Percentiles rank a stretch among this genome's conserved stretches.
phyloP scores from a whole-genome alignment of 2,113 vertebrate genomes.

The Phainopepla nitens region DNA sequence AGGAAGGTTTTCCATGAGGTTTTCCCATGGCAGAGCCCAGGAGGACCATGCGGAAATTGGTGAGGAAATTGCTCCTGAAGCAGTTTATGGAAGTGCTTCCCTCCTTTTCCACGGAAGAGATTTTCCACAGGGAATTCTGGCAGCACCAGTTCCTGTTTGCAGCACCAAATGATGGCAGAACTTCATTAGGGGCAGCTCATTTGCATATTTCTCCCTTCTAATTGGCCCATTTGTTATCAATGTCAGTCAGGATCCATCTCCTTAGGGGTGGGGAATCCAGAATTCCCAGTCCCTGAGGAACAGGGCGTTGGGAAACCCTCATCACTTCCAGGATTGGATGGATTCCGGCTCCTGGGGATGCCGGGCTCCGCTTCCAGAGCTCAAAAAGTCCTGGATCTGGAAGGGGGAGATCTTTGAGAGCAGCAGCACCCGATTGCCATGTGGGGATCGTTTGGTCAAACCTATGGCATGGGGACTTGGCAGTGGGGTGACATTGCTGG shows the following conservation, averaged over 20 bases:
- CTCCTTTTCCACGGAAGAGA: background rate
- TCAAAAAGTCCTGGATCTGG: accelerated
- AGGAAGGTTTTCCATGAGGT: background rate
- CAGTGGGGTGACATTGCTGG: background rate
- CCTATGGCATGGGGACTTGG: background rate
- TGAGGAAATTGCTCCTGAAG: background rate
- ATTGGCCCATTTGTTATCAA: background rate
- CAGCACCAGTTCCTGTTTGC: background rate
- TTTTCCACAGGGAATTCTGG: background rate
- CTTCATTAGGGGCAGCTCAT: background rate
- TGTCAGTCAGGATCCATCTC: background rate
- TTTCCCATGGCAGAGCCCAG: too few relatives aligned
- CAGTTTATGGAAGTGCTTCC: background rate
- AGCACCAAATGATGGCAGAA: background rate
- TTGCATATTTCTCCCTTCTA: background rate
- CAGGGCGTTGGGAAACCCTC: background rate
- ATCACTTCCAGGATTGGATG: accelerated
- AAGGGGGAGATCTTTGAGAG: background rate
- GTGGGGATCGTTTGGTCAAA: background rate
- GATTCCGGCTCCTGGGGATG: background rate
- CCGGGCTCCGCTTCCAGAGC: background rate
- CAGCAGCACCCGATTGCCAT: accelerated
- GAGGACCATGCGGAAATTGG: background rate
- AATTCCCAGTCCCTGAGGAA: background rate
- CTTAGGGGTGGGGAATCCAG: background rate